These are phyloP conservation scores for Tenthredo livida DNA, from an alignment of 2,888 invertebrate genomes.

Conservation along the genomic window DNA sequence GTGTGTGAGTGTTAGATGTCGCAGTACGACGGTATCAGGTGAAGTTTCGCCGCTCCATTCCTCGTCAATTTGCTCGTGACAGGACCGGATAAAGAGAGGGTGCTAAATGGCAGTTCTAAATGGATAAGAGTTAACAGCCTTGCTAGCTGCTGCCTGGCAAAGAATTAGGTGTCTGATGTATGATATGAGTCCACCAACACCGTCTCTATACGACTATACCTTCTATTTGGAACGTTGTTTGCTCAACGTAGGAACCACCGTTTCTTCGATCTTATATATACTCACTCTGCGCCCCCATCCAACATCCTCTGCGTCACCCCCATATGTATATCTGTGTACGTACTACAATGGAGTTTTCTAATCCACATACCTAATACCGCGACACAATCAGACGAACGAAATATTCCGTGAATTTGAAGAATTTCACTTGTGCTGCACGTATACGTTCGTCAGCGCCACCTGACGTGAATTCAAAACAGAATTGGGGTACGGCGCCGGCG, in stretches of 20 bases:
- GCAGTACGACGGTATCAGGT: slow-evolving; percentile 16
- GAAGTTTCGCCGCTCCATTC: slow-evolving; percentile 33
- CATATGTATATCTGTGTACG: neutral
- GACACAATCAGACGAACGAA: neutral
- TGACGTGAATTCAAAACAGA: too few relatives aligned
- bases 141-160: slow-evolving; percentile 43
- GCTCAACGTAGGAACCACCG: slow-evolving; percentile 7
- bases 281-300: slow-evolving; percentile 2
- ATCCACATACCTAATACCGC: neutral
- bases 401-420: neutral
- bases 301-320: slow-evolving; percentile 2
- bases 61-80: slow-evolving; percentile 70
- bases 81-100: slow-evolving; percentile 60
- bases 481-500: too few relatives aligned
- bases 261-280: neutral
- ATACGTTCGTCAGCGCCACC: too few relatives aligned
- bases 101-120: slow-evolving; percentile 72
- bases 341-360: neutral
- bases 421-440: neutral
- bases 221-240: neutral
- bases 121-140: slow-evolving; percentile 70
- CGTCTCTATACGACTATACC: neutral
- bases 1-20: slow-evolving; percentile 5
- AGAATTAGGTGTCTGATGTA: slow-evolving; percentile 71
- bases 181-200: slow-evolving; percentile 55